These are phyloP conservation scores for Engystomops pustulosus DNA, from an alignment of 2,113 vertebrate species.

Conservation along the genomic window DNA sequence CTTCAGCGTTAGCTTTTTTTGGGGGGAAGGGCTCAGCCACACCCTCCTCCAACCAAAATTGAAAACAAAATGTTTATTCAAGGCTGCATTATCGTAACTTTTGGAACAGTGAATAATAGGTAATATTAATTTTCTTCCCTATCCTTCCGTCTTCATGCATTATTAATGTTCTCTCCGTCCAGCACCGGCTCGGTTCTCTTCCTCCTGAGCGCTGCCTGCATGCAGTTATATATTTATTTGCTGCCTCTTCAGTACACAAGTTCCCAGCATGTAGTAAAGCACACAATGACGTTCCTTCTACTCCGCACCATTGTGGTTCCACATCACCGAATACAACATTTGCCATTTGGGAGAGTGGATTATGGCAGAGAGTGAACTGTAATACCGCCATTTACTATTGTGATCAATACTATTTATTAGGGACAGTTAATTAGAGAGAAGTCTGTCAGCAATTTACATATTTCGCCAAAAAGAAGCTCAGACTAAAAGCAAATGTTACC, in stretches of 20 bases:
- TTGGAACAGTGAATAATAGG: background rate
- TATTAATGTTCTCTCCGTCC: background rate
- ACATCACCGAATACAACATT: constrained; percentile 8
- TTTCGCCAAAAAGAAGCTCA: background rate
- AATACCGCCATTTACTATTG: background rate
- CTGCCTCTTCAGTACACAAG: background rate
- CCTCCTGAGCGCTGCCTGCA: background rate
- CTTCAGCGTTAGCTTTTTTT: no score
- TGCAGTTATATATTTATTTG: constrained; percentile 21
- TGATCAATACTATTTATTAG: background rate
- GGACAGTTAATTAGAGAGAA: background rate
- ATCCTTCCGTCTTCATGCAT: background rate
- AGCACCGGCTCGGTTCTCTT: background rate
- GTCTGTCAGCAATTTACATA: background rate
- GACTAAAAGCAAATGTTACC: no score
- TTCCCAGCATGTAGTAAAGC: constrained; percentile 19
- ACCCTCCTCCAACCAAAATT: no score
- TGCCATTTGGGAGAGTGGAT: constrained; percentile 21
- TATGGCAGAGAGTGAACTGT: background rate
- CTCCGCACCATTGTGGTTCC: constrained; percentile 1
- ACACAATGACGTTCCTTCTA: constrained; percentile 21
- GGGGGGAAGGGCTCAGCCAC: no score
- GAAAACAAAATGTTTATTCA: background rate
- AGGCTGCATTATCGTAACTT: background rate
- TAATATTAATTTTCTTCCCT: background rate